These are phyloP conservation scores for Plutomurus gul DNA, from an alignment of 1,140 invertebrate species.

Conservation along the genomic window DNA sequence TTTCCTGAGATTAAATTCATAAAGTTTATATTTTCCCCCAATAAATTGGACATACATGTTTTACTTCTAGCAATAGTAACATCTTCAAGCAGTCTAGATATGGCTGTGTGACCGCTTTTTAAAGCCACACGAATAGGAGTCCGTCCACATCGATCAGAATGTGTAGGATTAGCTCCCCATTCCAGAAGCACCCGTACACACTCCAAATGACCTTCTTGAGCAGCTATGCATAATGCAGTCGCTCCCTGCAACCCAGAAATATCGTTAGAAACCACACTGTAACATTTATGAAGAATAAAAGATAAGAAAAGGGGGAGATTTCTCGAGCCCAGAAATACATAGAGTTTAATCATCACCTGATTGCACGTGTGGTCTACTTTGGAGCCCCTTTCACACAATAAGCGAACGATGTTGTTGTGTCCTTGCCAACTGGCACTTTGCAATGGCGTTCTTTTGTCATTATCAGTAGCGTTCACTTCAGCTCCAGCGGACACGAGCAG, in stretches of 20 bases:
- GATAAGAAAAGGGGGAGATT: too few species aligned
- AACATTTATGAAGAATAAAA: neutral
- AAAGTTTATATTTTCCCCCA: neutral
- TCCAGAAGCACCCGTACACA: slow-evolving; percentile 84
- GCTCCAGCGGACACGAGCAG: slow-evolving; percentile 77
- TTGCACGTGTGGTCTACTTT: slow-evolving; percentile 88
- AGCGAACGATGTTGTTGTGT: slow-evolving; percentile 78
- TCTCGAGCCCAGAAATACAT: neutral
- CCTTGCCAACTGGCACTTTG: slow-evolving; percentile 97
- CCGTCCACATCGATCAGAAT: slow-evolving; percentile 87
- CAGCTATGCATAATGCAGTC: slow-evolving; percentile 74
- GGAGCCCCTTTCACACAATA: slow-evolving; percentile 76
- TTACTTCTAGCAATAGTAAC: slow-evolving; percentile 48
- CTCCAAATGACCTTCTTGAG: slow-evolving; percentile 84
- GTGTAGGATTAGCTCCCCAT: slow-evolving; percentile 87
- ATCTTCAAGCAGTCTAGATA: slow-evolving; percentile 70
- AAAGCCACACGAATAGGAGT: slow-evolving; percentile 76
- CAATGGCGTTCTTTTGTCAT: slow-evolving; percentile 84
- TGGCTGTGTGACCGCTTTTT: slow-evolving; percentile 75
- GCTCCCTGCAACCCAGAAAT: slow-evolving; percentile 71
- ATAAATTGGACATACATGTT: slow-evolving; percentile 40
- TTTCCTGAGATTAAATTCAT: neutral
- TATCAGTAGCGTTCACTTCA: slow-evolving; percentile 84
- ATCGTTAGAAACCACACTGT: neutral
- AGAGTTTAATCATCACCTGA: slow-evolving; percentile 55